phyloP scores from a whole-genome alignment of 2,888 invertebrate genomes.

The Drosophila kuntzei region DNA sequence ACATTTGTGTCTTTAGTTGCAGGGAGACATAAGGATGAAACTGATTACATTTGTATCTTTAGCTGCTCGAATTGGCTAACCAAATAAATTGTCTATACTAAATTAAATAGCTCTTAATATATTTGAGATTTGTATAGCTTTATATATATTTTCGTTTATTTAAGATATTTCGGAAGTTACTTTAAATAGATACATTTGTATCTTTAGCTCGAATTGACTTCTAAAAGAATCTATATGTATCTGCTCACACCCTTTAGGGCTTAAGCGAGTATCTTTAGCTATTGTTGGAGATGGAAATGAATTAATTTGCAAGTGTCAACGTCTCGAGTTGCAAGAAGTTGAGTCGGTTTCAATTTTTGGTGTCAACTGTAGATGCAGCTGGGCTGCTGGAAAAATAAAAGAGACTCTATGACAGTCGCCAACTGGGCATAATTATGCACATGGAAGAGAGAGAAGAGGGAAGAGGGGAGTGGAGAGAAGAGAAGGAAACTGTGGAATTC shows the following conservation, averaged over 20 bases:
- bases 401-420: slow-evolving; percentile 58
- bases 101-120: too few relatives aligned
- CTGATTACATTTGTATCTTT: not conserved
- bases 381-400: slow-evolving; percentile 30
- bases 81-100: not conserved
- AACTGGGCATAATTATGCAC: slow-evolving; percentile 73
- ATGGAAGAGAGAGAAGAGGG: not conserved
- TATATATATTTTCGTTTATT: not conserved
- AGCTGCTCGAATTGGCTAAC: too few relatives aligned
- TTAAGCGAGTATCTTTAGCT: slow-evolving; percentile 5
- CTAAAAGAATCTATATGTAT: not conserved
- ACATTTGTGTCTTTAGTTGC: too few relatives aligned
- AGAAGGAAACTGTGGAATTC: slow-evolving; percentile 63
- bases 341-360: slow-evolving; percentile 31
- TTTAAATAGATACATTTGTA: slow-evolving; percentile 1
- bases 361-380: slow-evolving; percentile 52
- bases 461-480: not conserved
- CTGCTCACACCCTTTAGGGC: not conserved
- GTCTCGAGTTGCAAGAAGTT: slow-evolving; percentile 43
- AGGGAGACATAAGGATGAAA: too few relatives aligned
- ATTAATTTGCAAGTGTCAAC: slow-evolving; percentile 63
- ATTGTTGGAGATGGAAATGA: slow-evolving; percentile 10
- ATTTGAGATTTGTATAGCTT: not conserved
- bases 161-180: not conserved
- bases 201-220: not conserved